Evolutionary conservation across 2,797 vertebrate genomes (phyloP).

Genomic region (Urophycis tenuis): DNA sequence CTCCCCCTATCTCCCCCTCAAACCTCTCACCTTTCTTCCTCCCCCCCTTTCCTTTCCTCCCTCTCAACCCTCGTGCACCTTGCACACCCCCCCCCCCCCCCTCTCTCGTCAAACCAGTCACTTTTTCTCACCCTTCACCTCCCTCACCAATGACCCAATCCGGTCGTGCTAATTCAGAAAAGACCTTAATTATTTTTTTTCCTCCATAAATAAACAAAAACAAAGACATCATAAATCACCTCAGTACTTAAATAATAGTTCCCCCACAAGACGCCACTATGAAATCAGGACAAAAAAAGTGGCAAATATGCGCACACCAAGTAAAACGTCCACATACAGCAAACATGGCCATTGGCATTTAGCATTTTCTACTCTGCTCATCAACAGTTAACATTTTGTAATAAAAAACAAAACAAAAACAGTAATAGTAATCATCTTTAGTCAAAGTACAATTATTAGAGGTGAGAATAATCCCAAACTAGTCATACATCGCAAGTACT

Average conservation of each 20-base stretch:
- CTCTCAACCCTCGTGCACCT: conserved; percentile 22
- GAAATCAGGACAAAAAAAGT: conserved; percentile 67
- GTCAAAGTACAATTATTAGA: conserved; percentile 68
- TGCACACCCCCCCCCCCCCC: conserved; percentile 26
- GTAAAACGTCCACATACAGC: conserved; percentile 65
- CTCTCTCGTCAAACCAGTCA: conserved; percentile 6
- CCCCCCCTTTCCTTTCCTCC: too few species aligned
- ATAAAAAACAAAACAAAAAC: conserved; percentile 33
- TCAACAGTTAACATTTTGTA: conserved; percentile 62
- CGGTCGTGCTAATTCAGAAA: conserved; percentile 35
- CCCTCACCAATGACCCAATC: conserved; percentile 18
- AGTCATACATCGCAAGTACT: conserved; percentile 65
- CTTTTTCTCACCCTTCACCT: conserved; percentile 19
- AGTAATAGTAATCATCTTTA: conserved; percentile 61
- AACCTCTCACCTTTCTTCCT: too few species aligned
- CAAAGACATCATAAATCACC: conserved; percentile 46
- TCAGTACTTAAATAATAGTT: conserved; percentile 58
- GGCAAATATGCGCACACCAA: conserved; percentile 52
- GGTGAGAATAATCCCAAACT: conserved; percentile 66
- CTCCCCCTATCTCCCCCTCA: too few species aligned
- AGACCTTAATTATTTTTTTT: conserved; percentile 39
- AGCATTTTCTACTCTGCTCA: conserved; percentile 69
- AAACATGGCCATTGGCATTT: conserved; percentile 66
- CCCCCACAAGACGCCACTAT: conserved; percentile 68
- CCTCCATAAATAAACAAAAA: conserved; percentile 56